Conservation (phyloP, 1,140 invertebrate species). For the Propsilocerus akamusi region DNA sequence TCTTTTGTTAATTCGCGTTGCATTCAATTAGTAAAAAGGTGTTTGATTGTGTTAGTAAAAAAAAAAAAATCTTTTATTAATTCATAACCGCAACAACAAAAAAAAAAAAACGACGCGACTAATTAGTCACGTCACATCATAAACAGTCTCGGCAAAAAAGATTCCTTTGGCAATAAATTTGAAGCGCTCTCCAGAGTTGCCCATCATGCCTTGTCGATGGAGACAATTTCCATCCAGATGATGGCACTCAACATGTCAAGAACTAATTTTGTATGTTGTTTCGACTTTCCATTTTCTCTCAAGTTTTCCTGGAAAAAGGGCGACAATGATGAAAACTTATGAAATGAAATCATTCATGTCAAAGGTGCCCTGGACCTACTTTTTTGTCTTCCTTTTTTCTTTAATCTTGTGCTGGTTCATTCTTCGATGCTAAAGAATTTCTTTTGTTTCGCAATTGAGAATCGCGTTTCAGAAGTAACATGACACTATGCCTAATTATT, state of each 20-base stretch:
- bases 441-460: too few relatives aligned
- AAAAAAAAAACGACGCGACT: neutral
- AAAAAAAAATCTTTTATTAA: neutral
- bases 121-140: neutral
- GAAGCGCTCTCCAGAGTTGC: neutral
- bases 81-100: too few relatives aligned
- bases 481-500: neutral
- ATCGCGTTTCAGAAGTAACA: neutral
- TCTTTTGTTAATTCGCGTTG: neutral
- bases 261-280: neutral
- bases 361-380: neutral
- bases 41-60: neutral
- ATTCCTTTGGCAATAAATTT: too few relatives aligned
- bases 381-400: neutral
- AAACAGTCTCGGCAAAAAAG: too few relatives aligned
- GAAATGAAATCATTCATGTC: neutral
- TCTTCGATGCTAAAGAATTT: too few relatives aligned
- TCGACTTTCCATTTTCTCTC: neutral
- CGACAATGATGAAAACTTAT: too few relatives aligned
- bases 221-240: neutral
- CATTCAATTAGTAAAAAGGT: slow-evolving; percentile 1
- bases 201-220: neutral
- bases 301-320: too few relatives aligned
- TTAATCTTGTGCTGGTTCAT: neutral
- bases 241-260: neutral